Percentiles rank a stretch among this genome's conserved stretches.
phyloP scores from a whole-genome alignment of 2,888 invertebrate species.

The Mechanitis messenoides region DNA sequence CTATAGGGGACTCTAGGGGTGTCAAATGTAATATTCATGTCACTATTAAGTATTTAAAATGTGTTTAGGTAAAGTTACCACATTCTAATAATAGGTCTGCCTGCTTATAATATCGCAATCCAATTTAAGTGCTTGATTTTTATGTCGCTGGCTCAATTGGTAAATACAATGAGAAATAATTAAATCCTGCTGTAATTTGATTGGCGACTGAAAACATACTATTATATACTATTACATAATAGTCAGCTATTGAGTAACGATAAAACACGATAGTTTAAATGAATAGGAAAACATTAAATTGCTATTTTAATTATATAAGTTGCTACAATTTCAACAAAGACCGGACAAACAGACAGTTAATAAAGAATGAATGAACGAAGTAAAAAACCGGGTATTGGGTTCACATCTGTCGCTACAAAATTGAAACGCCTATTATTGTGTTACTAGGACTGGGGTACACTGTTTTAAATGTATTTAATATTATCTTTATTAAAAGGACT shows the following conservation, averaged over 20 bases:
- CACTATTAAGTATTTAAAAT: background rate
- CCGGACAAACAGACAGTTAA: slow-evolving; percentile 13
- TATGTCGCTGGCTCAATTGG: no score
- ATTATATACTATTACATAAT: no score
- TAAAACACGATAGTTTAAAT: no score
- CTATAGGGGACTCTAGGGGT: background rate
- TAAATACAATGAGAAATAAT: background rate
- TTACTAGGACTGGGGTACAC: slow-evolving; percentile 15
- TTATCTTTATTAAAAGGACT: no score
- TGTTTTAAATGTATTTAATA: no score
- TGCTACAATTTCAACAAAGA: background rate
- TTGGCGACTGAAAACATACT: no score
- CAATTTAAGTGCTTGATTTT: no score
- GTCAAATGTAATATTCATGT: background rate
- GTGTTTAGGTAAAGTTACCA: background rate
- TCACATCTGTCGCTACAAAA: slow-evolving; percentile 25
- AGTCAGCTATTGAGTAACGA: no score
- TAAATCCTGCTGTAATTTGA: no score
- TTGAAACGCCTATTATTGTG: slow-evolving; percentile 16
- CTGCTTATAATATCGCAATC: no score
- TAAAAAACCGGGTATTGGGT: slow-evolving; percentile 17
- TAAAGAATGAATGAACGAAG: slow-evolving; percentile 12
- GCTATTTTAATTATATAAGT: background rate
- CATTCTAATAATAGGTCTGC: background rate
- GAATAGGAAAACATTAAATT: background rate